Evolutionary conservation across 1,140 invertebrate species (phyloP).

Genomic region (Cydia amplana): DNA sequence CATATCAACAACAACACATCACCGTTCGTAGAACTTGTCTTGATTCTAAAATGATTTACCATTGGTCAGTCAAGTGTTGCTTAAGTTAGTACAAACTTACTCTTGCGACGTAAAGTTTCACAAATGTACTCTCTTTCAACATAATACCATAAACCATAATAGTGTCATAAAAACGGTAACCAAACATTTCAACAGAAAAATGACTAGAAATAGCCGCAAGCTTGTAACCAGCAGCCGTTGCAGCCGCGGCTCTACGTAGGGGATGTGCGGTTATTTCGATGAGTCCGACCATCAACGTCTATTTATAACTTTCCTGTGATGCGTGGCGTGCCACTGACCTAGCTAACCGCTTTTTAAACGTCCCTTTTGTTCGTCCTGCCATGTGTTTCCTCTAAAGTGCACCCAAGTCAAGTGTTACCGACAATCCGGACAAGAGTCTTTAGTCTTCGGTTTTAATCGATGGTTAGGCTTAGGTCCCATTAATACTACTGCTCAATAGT

Average conservation of each 20-base stretch:
- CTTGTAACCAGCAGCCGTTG: constrained; percentile 20
- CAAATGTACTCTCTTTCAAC: neutral
- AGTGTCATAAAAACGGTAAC: constrained; percentile 18
- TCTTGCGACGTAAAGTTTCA: constrained; percentile 2
- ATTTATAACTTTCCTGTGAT: constrained; percentile 52
- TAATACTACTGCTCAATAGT: no score
- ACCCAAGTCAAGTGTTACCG: constrained; percentile 3
- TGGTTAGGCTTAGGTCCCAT: neutral
- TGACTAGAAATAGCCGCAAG: constrained; percentile 26
- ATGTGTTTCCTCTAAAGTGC: constrained; percentile 11
- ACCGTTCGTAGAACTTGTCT: neutral
- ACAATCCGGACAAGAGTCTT: neutral
- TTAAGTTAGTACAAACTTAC: no score
- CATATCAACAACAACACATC: neutral
- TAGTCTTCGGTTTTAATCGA: neutral
- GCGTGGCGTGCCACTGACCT: constrained; percentile 65
- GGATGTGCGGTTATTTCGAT: constrained; percentile 50
- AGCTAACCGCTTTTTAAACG: constrained; percentile 41
- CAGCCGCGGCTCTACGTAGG: constrained; percentile 39
- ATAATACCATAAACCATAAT: constrained; percentile 24
- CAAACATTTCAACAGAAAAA: constrained; percentile 26
- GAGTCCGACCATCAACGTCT: constrained; percentile 47
- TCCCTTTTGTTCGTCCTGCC: neutral
- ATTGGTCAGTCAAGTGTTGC: neutral
- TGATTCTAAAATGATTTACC: neutral